Conservation (phyloP, 1,140 invertebrate species). For the Heliothis virescens region DNA sequence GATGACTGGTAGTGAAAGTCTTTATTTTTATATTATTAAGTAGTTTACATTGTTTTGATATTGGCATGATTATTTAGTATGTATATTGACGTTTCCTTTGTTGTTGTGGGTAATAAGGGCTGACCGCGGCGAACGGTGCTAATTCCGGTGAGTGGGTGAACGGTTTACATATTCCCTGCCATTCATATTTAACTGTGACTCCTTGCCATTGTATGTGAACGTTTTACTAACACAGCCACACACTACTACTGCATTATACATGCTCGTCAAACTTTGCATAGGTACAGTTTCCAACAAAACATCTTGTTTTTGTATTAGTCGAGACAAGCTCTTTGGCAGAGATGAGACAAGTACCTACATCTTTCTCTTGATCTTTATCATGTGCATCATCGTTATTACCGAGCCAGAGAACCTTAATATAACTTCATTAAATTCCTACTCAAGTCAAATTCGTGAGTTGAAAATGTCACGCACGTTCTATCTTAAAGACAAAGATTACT, state of each 20-base stretch:
- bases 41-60: conserved; percentile 34
- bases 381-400: not conserved
- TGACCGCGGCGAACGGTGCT: conserved; percentile 65
- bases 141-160: conserved; percentile 76
- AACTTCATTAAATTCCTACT: not conserved
- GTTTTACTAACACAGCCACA: conserved; percentile 57
- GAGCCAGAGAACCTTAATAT: not conserved
- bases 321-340: not conserved
- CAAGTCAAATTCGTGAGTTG: conserved; percentile 7
- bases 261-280: conserved; percentile 13
- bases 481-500: conserved; percentile 12
- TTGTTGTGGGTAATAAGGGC: conserved; percentile 77
- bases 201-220: conserved; percentile 57
- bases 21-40: conserved; percentile 13
- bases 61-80: conserved; percentile 39
- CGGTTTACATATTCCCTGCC: conserved; percentile 62
- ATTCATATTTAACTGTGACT: conserved; percentile 60
- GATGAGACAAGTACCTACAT: not conserved
- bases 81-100: conserved; percentile 66
- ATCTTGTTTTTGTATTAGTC: not conserved
- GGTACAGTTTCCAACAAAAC: conserved; percentile 15
- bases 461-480: conserved; percentile 22
- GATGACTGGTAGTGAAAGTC: not conserved
- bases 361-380: not conserved
- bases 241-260: conserved; percentile 36